These are phyloP conservation scores for Eubucco bourcierii DNA, from an alignment of 2,113 vertebrate genomes.

Conservation along the genomic window DNA sequence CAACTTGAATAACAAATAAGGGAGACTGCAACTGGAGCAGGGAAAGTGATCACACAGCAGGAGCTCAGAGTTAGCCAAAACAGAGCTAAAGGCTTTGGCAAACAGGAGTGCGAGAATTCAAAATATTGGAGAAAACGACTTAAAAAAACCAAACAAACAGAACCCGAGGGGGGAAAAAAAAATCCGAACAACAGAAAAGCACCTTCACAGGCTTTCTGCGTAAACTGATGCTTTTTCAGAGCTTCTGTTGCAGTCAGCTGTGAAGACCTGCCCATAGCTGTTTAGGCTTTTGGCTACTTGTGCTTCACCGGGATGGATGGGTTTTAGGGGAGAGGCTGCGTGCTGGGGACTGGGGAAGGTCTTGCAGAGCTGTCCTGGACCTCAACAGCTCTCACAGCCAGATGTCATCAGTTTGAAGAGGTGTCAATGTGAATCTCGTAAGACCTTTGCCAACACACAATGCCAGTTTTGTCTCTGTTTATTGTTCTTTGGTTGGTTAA, in stretches of 20 bases:
- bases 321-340: background rate
- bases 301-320: background rate
- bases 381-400: background rate
- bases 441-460: fast-evolving
- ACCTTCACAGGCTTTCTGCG: background rate
- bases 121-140: background rate
- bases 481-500: background rate
- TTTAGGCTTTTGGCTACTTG: background rate
- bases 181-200: too few species aligned
- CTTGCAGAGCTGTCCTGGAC: background rate
- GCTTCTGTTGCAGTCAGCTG: background rate
- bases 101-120: background rate
- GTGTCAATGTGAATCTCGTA: background rate
- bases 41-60: background rate
- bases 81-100: background rate
- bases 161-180: background rate
- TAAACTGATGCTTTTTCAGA: background rate
- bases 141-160: background rate
- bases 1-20: background rate
- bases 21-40: background rate
- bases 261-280: too few species aligned
- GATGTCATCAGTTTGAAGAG: background rate
- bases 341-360: fast-evolving
- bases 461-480: background rate
- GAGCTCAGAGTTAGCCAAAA: background rate